Conservation (phyloP, 1,140 invertebrate species). For the Zaprionus taronus region DNA sequence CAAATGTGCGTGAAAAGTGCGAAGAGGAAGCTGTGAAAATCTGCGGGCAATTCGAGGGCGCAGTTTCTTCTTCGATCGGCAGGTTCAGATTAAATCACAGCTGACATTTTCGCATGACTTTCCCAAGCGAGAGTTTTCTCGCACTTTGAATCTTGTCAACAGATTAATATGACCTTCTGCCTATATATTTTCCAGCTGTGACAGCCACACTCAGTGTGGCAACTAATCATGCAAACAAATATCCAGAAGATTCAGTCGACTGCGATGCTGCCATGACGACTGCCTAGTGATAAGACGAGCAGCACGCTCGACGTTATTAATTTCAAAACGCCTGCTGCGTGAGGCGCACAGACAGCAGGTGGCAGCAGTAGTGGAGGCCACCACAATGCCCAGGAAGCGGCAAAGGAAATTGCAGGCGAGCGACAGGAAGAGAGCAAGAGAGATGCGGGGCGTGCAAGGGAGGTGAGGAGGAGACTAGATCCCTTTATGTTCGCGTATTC, state of each 20-base stretch:
- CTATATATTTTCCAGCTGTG: neutral
- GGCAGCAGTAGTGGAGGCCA: slow-evolving; percentile 27
- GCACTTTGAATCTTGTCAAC: slow-evolving; percentile 1
- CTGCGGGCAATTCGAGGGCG: neutral
- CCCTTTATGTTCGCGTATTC: slow-evolving; percentile 60
- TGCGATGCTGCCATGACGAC: slow-evolving; percentile 32
- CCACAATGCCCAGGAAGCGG: neutral
- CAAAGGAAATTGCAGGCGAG: slow-evolving; percentile 7
- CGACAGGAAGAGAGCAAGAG: neutral
- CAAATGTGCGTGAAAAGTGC: slow-evolving; percentile 66
- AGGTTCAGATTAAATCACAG: slow-evolving; percentile 7
- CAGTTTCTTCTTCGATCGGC: neutral
- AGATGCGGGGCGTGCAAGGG: neutral
- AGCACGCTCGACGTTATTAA: slow-evolving; percentile 72
- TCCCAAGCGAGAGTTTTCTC: neutral
- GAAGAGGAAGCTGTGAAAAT: slow-evolving; percentile 24
- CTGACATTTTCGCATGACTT: slow-evolving; percentile 5
- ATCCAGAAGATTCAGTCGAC: slow-evolving; percentile 10
- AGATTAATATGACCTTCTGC: neutral
- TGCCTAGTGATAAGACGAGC: slow-evolving; percentile 24
- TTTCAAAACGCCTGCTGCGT: slow-evolving; percentile 78
- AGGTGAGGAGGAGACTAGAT: neutral
- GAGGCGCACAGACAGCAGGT: slow-evolving; percentile 64
- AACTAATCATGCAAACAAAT: slow-evolving; percentile 60
- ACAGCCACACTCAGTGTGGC: slow-evolving; percentile 8